These are phyloP conservation scores for Alosa alosa DNA, from an alignment of 2,113 vertebrate species.

Conservation along the genomic window DNA sequence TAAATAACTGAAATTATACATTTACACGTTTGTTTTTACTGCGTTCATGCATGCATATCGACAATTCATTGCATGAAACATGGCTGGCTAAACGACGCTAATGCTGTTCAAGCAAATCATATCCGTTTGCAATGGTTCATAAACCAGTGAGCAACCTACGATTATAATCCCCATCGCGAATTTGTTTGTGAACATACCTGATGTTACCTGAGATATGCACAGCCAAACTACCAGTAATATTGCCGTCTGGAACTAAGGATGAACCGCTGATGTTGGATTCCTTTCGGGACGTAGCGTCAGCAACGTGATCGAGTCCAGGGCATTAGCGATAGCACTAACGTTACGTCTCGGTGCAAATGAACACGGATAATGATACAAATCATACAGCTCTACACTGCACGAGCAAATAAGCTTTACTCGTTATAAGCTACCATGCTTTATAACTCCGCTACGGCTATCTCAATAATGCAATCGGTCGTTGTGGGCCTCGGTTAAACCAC, in stretches of 20 bases:
- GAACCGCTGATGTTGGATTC: neutral
- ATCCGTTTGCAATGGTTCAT: too few relatives aligned
- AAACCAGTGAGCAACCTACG: too few relatives aligned
- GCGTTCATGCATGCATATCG: too few relatives aligned
- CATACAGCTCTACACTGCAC: neutral
- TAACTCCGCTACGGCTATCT: conserved; percentile 35
- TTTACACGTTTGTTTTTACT: too few relatives aligned
- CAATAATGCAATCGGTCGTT: neutral
- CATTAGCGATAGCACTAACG: neutral
- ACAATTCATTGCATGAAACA: too few relatives aligned
- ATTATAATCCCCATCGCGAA: too few relatives aligned
- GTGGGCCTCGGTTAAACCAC: conserved; percentile 41
- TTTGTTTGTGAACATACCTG: too few relatives aligned
- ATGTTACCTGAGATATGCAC: too few relatives aligned
- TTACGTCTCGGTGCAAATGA: neutral
- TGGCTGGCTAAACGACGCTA: too few relatives aligned
- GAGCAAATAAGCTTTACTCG: neutral
- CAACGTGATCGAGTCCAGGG: neutral
- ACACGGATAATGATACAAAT: neutral
- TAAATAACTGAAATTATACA: too few relatives aligned
- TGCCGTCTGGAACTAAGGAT: neutral
- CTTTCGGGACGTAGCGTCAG: neutral
- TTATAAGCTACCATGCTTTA: neutral
- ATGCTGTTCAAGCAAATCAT: too few relatives aligned
- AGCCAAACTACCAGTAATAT: too few relatives aligned